phyloP scores from a whole-genome alignment of 2,113 vertebrate genomes.

The Thamnaconus septentrionalis region DNA sequence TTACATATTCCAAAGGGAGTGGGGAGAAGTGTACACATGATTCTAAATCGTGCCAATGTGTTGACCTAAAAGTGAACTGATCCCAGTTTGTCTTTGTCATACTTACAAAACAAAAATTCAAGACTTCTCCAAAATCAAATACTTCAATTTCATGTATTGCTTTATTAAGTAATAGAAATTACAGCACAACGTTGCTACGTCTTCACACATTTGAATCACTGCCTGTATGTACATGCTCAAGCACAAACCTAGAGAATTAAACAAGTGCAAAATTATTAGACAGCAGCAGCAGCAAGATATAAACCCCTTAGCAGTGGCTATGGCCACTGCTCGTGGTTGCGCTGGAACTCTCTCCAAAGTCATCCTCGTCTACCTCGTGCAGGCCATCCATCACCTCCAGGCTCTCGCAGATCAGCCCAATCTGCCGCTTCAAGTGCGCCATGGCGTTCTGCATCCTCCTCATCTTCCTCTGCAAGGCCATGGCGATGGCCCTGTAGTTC shows the following conservation, averaged over 20 bases:
- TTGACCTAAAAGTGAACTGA: no score
- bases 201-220: slow-evolving; percentile 26
- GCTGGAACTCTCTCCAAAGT: slow-evolving; percentile 46
- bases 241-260: slow-evolving; percentile 36
- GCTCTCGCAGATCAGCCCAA: slow-evolving; percentile 73
- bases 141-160: slow-evolving; percentile 49
- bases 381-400: slow-evolving; percentile 72
- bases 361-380: slow-evolving; percentile 62
- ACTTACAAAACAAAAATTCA: not conserved
- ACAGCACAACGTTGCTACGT: slow-evolving; percentile 26
- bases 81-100: not conserved
- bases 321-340: slow-evolving; percentile 43
- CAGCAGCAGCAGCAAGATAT: slow-evolving; percentile 12
- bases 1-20: no score
- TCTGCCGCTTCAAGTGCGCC: slow-evolving; percentile 75
- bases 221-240: slow-evolving; percentile 24
- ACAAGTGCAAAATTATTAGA: slow-evolving; percentile 35
- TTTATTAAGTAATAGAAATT: slow-evolving; percentile 23
- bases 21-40: no score
- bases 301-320: slow-evolving; percentile 44
- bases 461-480: slow-evolving; percentile 72
- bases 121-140: not conserved
- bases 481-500: slow-evolving; percentile 66
- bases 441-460: slow-evolving; percentile 75
- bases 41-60: no score